Base-by-base conservation (phyloP, 2,888 invertebrate genomes). In the Latheticus oryzae region DNA sequence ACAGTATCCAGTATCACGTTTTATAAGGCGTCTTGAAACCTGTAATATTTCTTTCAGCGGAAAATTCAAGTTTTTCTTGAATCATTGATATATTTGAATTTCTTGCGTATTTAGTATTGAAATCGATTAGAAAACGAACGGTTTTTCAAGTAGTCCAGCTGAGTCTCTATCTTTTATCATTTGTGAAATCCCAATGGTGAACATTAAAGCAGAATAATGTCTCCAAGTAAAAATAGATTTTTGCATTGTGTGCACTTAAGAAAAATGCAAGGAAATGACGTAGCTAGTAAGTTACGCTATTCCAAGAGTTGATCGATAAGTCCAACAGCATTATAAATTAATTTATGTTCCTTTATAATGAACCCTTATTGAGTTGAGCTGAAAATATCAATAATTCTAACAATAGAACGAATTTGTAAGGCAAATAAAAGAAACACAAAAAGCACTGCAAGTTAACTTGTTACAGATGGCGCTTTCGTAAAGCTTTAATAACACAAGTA, bases 341-440 rank as follows among this genome's bases (percentile, higher is more conserved):
- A 52, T 58, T 52, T 52, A 52, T 58, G 52, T 52, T 47, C 52
- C 26, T 45, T 45, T 50, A 42, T 56, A 56, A 56, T 42, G 40
- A 50, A 48, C 50, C 50, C 30, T 56, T 56, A 56, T 56, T 57
- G 57, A 50, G 50, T 5, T 13, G 30, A 9, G 26, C 21, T 54
- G 37, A 50, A 56, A 56, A 56, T 50, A 56, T 56, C 50, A 57
- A 51, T 51, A 53, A 17, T 53, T 53, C 52, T 58, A 48, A 58
- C 53, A 54, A 54, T 58, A 54, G 48, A 48, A 26, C 33, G 26
- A 58, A 58, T 58, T 52, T 58, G 47, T 52, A 47, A 52, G 40
- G 37, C 52, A 52, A 52, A 58, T 58, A 52, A 58, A 52, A 57
- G 17, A 51, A 40, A 37, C 30, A 30, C 33, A 16, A 38, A 47